These are phyloP conservation scores for Gortyna flavago DNA, from an alignment of 2,888 invertebrate genomes.

Conservation along the genomic window DNA sequence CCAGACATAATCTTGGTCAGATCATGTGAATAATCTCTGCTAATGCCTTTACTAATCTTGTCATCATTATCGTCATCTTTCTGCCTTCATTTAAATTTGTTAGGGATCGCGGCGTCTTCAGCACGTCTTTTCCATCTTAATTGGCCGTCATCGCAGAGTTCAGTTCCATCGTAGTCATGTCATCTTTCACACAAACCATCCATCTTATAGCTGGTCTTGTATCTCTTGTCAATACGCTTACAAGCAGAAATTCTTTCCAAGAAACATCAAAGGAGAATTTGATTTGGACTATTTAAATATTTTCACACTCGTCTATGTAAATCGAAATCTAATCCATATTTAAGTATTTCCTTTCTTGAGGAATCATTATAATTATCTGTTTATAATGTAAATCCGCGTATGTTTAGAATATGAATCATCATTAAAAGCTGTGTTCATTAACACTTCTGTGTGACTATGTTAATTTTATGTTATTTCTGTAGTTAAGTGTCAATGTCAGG, in stretches of 20 bases:
- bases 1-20: too few relatives aligned
- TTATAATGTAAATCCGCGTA: conserved; percentile 52
- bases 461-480: conserved; percentile 44
- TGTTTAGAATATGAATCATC: conserved; percentile 55
- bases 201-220: background rate
- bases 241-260: background rate
- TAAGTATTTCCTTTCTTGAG: conserved; percentile 49
- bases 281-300: conserved; percentile 48
- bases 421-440: conserved; percentile 41
- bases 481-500: conserved; percentile 48
- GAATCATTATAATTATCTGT: conserved; percentile 51
- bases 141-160: background rate
- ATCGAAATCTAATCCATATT: conserved; percentile 40
- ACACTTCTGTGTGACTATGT: conserved; percentile 40
- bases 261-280: conserved; percentile 22
- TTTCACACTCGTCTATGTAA: conserved; percentile 49
- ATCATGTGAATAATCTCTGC: too few relatives aligned
- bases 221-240: background rate
- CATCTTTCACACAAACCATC: background rate
- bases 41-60: background rate
- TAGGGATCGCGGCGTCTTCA: background rate
- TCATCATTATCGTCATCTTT: background rate
- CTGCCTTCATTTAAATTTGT: background rate
- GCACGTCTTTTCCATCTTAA: background rate
- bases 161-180: background rate